Conservation (phyloP, 2,888 invertebrate genomes). For the Pristionchus arcanus region DNA sequence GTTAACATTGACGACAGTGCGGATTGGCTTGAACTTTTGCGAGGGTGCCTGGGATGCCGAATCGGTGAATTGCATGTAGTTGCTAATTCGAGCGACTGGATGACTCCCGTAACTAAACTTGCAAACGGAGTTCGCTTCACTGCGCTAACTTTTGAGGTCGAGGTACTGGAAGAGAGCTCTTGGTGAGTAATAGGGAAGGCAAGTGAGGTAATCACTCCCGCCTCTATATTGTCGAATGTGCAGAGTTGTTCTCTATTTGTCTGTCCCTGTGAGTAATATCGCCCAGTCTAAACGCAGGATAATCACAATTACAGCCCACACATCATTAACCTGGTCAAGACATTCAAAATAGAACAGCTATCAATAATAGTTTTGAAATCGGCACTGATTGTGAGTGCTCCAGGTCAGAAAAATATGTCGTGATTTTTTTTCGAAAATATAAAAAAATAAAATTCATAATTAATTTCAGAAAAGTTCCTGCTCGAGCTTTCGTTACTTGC, state of each 20-base stretch:
- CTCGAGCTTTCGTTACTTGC: no score
- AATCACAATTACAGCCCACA: no score
- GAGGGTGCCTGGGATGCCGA: neutral
- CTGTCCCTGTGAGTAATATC: no score
- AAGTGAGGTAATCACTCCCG: neutral
- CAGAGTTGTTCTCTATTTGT: neutral
- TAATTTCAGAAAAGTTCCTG: no score
- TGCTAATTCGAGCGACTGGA: neutral
- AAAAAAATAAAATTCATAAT: no score
- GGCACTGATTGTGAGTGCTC: no score
- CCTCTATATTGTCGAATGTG: neutral
- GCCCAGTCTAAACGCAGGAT: no score
- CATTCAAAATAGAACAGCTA: no score
- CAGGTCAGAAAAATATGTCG: no score
- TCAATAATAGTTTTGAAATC: no score
- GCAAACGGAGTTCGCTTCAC: neutral
- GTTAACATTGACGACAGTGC: neutral
- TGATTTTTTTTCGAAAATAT: no score
- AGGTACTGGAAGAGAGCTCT: neutral
- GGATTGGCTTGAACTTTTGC: neutral
- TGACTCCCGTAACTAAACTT: neutral
- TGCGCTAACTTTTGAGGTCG: neutral
- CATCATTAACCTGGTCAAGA: no score
- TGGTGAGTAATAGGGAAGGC: neutral
- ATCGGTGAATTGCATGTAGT: neutral